Evolutionary conservation across 2,113 vertebrate genomes (phyloP).

Genomic region (Tauraco erythrolophus): DNA sequence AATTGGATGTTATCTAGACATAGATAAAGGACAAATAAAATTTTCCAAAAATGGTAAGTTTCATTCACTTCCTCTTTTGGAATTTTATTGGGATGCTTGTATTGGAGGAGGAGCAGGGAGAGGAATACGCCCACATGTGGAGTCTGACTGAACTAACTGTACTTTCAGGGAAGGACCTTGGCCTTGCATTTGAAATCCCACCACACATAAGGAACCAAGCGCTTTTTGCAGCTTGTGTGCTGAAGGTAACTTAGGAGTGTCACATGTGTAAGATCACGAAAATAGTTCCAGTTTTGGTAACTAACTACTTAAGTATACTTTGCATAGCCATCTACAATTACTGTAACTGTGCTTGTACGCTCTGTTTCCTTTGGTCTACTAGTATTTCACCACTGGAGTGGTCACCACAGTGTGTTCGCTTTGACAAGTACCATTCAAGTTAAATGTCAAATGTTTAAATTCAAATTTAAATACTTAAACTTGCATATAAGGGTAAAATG

Average conservation of each 20-base stretch:
- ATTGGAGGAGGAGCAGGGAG: accelerated
- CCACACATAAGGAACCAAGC: slow-evolving; percentile 87
- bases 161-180: slow-evolving; percentile 90
- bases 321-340: neutral
- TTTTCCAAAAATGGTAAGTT: slow-evolving; percentile 94
- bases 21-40: slow-evolving; percentile 86
- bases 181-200: slow-evolving; percentile 92
- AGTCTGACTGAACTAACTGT: neutral
- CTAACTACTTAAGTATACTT: neutral
- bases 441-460: neutral
- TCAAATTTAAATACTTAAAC: neutral
- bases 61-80: neutral
- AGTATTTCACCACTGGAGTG: neutral
- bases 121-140: accelerated
- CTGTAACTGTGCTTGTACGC: neutral
- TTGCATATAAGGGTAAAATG: neutral
- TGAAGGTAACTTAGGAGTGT: slow-evolving; percentile 84
- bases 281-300: neutral
- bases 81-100: neutral
- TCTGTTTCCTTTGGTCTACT: neutral
- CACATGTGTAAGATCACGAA: neutral
- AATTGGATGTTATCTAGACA: slow-evolving; percentile 92
- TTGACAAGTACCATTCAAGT: neutral
- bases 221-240: slow-evolving; percentile 93
- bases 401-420: neutral